phyloP scores from a whole-genome alignment of 2,113 vertebrate species.

The Gallinago paraguaiae region DNA sequence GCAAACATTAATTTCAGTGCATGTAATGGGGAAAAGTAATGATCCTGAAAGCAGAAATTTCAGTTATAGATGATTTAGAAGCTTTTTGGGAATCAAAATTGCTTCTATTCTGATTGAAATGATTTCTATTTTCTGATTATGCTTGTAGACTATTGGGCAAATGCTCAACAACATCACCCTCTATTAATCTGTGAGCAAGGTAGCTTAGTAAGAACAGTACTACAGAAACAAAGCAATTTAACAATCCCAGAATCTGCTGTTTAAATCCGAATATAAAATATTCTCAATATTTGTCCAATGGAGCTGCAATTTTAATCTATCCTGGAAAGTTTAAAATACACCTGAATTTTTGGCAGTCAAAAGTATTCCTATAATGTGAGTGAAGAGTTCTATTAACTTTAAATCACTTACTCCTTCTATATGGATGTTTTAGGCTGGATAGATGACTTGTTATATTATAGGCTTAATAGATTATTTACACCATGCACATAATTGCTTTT shows the following conservation, averaged over 20 bases:
- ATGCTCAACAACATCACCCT: neutral
- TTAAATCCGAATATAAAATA: neutral
- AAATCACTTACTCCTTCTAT: neutral
- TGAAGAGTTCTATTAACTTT: neutral
- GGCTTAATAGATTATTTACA: neutral
- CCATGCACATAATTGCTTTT: neutral
- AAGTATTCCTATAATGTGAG: neutral
- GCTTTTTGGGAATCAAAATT: neutral
- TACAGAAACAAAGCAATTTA: neutral
- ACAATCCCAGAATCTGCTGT: accelerated
- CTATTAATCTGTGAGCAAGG: neutral
- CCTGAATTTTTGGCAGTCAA: neutral
- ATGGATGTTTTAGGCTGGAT: neutral
- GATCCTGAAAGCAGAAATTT: conserved; percentile 22
- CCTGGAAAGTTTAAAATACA: neutral
- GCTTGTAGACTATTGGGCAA: neutral
- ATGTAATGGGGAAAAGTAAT: conserved; percentile 1
- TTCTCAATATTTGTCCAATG: neutral
- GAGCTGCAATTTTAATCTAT: neutral
- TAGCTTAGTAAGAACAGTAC: neutral
- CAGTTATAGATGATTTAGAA: conserved; percentile 7
- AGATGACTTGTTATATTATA: neutral
- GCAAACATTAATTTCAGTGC: conserved; percentile 60
- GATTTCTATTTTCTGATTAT: neutral
- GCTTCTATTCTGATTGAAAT: neutral